Evolutionary conservation across 2,797 vertebrate species (phyloP).

Genomic region (Gymnocypris eckloni): DNA sequence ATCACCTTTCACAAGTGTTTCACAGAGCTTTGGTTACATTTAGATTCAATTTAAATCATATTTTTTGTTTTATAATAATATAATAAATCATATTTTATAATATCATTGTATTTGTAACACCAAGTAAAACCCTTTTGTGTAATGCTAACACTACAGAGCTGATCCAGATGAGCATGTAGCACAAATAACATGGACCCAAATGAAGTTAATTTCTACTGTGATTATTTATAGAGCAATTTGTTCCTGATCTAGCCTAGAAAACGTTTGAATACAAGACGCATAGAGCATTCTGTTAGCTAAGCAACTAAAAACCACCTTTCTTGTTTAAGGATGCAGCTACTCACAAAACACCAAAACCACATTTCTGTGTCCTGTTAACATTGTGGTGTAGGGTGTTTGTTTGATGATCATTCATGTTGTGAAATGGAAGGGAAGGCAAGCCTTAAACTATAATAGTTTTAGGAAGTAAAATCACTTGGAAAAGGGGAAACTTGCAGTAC

Average conservation of each 20-base stretch:
- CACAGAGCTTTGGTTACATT: background rate
- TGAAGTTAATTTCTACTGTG: background rate
- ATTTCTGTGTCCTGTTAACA: background rate
- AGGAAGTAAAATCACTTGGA: slow-evolving; percentile 40
- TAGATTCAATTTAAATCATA: background rate
- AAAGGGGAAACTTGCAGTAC: slow-evolving; percentile 34
- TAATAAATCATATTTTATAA: too few relatives aligned
- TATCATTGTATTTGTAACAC: background rate
- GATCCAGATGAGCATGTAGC: background rate
- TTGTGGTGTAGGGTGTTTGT: background rate
- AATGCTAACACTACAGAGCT: background rate
- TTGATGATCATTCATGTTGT: background rate
- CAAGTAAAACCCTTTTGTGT: background rate
- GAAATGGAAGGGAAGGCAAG: slow-evolving; percentile 22
- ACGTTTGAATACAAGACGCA: background rate
- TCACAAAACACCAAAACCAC: background rate
- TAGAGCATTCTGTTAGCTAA: background rate
- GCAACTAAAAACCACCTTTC: background rate
- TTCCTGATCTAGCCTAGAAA: background rate
- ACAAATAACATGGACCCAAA: background rate
- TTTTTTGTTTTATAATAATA: too few relatives aligned
- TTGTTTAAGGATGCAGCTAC: background rate
- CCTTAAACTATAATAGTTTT: slow-evolving; percentile 13
- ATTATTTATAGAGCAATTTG: background rate
- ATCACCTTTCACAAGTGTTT: background rate